Conservation (phyloP, 2,113 vertebrate genomes). For the Gavialis gangeticus region DNA sequence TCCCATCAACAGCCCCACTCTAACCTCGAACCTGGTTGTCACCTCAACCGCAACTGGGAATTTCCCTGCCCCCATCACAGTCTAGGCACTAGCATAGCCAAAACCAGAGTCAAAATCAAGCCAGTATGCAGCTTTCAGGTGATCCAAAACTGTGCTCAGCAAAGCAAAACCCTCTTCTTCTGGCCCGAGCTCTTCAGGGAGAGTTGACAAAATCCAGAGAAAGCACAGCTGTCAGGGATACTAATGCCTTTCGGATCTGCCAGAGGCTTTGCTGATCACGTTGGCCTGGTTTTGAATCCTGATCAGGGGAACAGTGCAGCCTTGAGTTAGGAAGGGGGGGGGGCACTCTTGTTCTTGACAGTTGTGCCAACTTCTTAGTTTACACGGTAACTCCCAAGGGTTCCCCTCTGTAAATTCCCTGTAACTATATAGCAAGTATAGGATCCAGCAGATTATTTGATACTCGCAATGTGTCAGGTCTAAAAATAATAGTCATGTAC, state of each 20-base stretch:
- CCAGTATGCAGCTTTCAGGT: too few species aligned
- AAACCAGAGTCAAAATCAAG: too few species aligned
- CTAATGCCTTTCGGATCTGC: neutral
- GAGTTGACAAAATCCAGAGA: neutral
- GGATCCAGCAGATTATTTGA: neutral
- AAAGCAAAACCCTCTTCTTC: neutral
- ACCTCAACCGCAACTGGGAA: too few species aligned
- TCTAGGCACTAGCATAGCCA: too few species aligned
- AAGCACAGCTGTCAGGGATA: neutral
- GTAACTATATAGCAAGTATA: neutral
- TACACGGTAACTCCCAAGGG: slow-evolving; percentile 43
- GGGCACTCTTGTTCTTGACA: neutral
- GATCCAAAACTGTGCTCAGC: too few species aligned
- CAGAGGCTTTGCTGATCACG: neutral
- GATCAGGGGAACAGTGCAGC: neutral
- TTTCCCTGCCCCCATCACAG: too few species aligned
- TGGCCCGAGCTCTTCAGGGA: neutral
- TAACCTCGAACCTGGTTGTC: too few species aligned
- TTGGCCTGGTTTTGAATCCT: too few species aligned
- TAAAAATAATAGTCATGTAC: slow-evolving; percentile 48
- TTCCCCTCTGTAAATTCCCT: slow-evolving; percentile 31
- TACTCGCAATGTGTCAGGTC: neutral
- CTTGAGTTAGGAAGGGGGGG: neutral
- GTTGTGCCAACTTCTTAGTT: neutral
- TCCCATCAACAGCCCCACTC: neutral